Percentiles rank a stretch among this genome's conserved stretches.
Conservation (phyloP, 2,113 vertebrate species). For the Anguilla japonica region DNA sequence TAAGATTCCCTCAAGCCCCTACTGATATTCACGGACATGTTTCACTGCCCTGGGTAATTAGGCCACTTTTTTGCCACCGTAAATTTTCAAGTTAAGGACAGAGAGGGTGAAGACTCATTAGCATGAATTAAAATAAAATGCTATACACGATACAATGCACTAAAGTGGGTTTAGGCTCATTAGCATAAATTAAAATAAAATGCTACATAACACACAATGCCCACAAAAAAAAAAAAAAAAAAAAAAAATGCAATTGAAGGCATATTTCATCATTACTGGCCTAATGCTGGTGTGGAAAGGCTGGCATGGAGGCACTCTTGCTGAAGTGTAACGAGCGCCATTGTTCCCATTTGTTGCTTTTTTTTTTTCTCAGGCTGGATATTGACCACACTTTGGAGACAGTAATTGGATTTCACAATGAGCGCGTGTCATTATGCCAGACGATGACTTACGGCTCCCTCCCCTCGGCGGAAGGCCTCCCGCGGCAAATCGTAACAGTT, state of each 20-base stretch:
- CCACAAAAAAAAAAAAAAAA: too few relatives aligned
- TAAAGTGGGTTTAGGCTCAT: too few relatives aligned
- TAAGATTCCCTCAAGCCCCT: background rate
- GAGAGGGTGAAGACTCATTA: too few relatives aligned
- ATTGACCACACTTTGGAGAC: slow-evolving; percentile 22
- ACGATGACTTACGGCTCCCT: background rate
- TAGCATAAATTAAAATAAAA: background rate
- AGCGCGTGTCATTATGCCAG: background rate
- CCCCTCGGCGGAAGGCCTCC: background rate
- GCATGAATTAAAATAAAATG: background rate
- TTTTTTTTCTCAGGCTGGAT: background rate
- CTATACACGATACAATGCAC: background rate
- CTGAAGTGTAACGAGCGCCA: background rate
- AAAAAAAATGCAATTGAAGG: too few relatives aligned
- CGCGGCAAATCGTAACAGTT: background rate
- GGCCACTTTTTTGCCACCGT: background rate
- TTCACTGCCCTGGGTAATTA: slow-evolving; percentile 24
- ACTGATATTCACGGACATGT: background rate
- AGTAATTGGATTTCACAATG: slow-evolving; percentile 29
- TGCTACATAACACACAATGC: background rate
- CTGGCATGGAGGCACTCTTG: background rate
- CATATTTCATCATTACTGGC: background rate
- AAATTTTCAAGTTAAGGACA: background rate
- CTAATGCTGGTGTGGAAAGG: background rate
- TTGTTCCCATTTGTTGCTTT: background rate